These are phyloP conservation scores for Syrphus vitripennis DNA, from an alignment of 2,888 invertebrate species.

Conservation along the genomic window DNA sequence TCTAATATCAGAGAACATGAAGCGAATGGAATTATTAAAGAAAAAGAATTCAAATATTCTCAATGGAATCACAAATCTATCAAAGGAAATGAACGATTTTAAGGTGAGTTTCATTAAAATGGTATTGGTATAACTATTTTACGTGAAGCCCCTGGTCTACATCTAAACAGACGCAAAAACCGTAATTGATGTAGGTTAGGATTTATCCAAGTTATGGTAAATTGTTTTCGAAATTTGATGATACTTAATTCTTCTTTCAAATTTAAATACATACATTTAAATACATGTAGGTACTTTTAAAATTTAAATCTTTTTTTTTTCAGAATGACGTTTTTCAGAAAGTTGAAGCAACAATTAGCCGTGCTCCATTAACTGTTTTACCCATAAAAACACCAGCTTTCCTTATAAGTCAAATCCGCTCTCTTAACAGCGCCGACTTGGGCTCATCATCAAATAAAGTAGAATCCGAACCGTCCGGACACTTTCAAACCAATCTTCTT, in stretches of 20 bases:
- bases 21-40: conserved; percentile 85
- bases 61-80: conserved; percentile 85
- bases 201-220: too few relatives aligned
- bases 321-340: conserved; percentile 88
- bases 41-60: conserved; percentile 85
- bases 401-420: conserved; percentile 79
- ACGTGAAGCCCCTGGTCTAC: too few relatives aligned
- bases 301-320: conserved; percentile 43
- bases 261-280: neutral
- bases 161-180: too few relatives aligned
- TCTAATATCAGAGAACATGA: conserved; percentile 90
- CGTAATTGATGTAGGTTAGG: too few relatives aligned
- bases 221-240: too few relatives aligned
- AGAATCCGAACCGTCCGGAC: conserved; percentile 71
- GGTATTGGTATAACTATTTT: too few relatives aligned
- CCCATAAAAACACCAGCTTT: conserved; percentile 85
- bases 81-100: conserved; percentile 87
- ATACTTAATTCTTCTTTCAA: neutral
- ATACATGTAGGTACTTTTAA: neutral
- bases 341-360: conserved; percentile 87
- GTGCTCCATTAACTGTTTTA: conserved; percentile 88
- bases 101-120: conserved; percentile 81
- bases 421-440: conserved; percentile 69
- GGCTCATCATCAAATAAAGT: conserved; percentile 43
- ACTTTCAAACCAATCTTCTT: conserved; percentile 78